Percentiles rank a stretch among this genome's conserved stretches.
Conservation (phyloP, 2,888 invertebrate species). For the Napeogenes sylphis region DNA sequence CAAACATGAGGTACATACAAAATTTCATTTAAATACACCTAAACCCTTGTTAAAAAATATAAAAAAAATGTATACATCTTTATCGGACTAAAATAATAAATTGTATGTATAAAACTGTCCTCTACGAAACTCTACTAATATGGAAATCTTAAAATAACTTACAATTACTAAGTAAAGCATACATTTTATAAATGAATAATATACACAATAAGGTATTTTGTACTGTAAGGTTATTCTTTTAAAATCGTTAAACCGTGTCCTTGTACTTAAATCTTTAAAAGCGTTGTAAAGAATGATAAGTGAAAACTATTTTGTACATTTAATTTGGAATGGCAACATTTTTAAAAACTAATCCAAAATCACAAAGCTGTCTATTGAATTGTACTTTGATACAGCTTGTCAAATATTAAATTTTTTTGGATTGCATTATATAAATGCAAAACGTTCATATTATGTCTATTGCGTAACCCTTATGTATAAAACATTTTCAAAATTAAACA, state of each 20-base stretch:
- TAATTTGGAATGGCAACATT: constrained; percentile 44
- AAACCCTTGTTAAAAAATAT: constrained; percentile 27
- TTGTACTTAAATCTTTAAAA: constrained; percentile 17
- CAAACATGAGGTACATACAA: constrained; percentile 56
- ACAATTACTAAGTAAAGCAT: constrained; percentile 72
- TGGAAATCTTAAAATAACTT: constrained; percentile 47
- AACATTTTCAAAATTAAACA: neutral
- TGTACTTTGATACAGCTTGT: constrained; percentile 32
- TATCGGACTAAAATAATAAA: constrained; percentile 40
- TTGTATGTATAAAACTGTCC: constrained; percentile 58
- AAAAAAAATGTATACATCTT: constrained; percentile 46
- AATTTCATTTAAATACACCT: constrained; percentile 52
- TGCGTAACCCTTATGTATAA: neutral
- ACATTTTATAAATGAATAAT: constrained; percentile 62
- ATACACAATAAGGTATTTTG: constrained; percentile 72
- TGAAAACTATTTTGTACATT: constrained; percentile 35
- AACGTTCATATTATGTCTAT: too few relatives aligned
- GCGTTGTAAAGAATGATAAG: constrained; percentile 18
- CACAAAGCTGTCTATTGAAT: constrained; percentile 43
- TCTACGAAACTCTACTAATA: constrained; percentile 42
- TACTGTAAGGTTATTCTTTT: constrained; percentile 67
- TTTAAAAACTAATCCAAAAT: constrained; percentile 38
- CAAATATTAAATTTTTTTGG: constrained; percentile 12
- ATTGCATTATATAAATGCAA: constrained; percentile 12
- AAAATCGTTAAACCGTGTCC: constrained; percentile 18